Base-by-base conservation (phyloP, 2,797 vertebrate genomes). In the Salarias fasciatus region DNA sequence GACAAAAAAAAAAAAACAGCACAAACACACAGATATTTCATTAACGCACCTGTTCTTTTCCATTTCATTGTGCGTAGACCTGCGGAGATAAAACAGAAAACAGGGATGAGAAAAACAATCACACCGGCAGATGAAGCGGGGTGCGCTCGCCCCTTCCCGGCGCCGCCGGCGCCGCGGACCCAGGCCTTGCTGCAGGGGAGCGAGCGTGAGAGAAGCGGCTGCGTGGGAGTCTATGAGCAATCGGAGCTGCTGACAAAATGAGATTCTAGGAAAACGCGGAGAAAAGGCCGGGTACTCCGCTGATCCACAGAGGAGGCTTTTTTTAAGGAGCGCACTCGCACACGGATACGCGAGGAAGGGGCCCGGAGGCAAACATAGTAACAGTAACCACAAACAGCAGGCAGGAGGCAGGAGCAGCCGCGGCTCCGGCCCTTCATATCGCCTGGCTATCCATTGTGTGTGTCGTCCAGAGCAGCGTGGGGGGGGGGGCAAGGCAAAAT, bases 51-150 rank as follows among this genome's bases (percentile, higher is more conserved):
- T 95, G 93, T 98, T 98, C 85, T 99, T 98, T 75, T 98, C 97
- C 97, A 98, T 98, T 91, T 99, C 97, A 38, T 98, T 99, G 90
- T 98, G 97, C 10, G 95, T 96, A 40, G 96, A 98, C 92, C 97
- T 98, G 92, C 53, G 88, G 90, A 77, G 31, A 88, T 5, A 85
- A 43, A 37, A 24, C 11, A 9, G 71, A 66, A 67, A 54, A 70
- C 47, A 70, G 6, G 24, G 2, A 53, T 83, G 55, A n/a, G n/a
- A 80, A 45, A 64, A 63, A 70, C 18, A 24, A 49, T 55, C 48
- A 64, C 36, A 68, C 74, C 53, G 65, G 69, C 30, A 62, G 69
- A 59, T 58, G 62, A 53, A 71, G 72, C 49, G 53, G 51, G 3
- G 8, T 6, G 43, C 43, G 61, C 58, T 60, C n/a, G n/a, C 60